Conservation (phyloP, 2,888 invertebrate species). For the Eristalinus aeneus region DNA sequence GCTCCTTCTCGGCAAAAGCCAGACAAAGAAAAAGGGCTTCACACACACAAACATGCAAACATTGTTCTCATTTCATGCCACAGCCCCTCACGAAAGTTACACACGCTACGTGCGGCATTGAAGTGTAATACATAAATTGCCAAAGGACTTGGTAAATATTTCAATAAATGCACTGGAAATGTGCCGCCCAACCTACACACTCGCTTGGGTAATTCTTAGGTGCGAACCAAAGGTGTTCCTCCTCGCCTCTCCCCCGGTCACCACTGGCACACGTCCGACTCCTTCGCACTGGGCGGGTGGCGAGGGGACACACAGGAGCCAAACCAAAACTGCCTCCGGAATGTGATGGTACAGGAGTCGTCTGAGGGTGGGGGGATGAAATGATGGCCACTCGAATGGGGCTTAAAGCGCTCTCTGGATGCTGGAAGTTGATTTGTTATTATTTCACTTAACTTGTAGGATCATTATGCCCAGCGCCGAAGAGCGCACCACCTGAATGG, state of each 20-base stretch:
- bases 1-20: background rate
- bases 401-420: conserved; percentile 57
- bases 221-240: conserved; percentile 28
- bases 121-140: conserved; percentile 57
- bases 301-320: conserved; percentile 1
- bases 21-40: background rate
- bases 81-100: conserved; percentile 10
- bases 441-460: conserved; percentile 71
- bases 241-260: background rate
- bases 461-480: conserved; percentile 61
- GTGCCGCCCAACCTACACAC: conserved; percentile 27
- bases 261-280: background rate
- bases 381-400: conserved; percentile 58
- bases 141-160: conserved; percentile 51
- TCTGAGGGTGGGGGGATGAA: background rate
- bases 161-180: conserved; percentile 61
- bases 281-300: background rate
- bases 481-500: conserved; percentile 60
- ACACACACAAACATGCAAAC: background rate
- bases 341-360: background rate
- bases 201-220: conserved; percentile 20
- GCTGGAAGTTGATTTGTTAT: conserved; percentile 71
- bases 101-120: conserved; percentile 37
- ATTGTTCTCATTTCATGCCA: background rate
- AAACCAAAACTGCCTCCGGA: background rate